phyloP scores from a whole-genome alignment of 2,797 vertebrate genomes.

The Caiman crocodilus region DNA sequence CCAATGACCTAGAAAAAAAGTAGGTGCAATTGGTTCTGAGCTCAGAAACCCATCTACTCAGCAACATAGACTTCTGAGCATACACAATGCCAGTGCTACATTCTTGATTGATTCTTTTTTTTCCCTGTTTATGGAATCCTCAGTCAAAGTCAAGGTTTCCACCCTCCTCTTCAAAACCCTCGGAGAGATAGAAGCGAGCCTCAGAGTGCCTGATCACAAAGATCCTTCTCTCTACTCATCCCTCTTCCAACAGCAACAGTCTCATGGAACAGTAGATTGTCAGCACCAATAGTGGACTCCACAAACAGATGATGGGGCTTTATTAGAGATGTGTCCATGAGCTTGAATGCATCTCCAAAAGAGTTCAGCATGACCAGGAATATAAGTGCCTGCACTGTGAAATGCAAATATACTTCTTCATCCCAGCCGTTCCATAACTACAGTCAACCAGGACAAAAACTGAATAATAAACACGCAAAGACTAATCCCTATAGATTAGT shows the following conservation, averaged over 20 bases:
- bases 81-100: too few species aligned
- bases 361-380: background rate
- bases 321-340: rapidly evolving
- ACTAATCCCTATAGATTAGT: slow-evolving; percentile 4
- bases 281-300: too few species aligned
- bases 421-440: background rate
- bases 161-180: too few species aligned
- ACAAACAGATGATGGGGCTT: background rate
- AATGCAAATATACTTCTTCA: background rate
- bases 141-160: too few species aligned
- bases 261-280: background rate
- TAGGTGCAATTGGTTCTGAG: too few species aligned
- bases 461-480: slow-evolving; percentile 3
- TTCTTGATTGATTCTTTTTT: too few species aligned
- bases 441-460: background rate
- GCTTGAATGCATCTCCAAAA: background rate
- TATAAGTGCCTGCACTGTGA: background rate
- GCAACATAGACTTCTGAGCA: too few species aligned
- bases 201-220: background rate
- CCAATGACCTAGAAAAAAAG: too few species aligned
- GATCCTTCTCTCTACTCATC: background rate
- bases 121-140: too few species aligned
- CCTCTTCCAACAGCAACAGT: background rate
- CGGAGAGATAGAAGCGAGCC: too few species aligned
- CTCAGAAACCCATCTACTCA: too few species aligned